Conservation (phyloP, 2,888 invertebrate genomes). For the Apamea monoglypha region DNA sequence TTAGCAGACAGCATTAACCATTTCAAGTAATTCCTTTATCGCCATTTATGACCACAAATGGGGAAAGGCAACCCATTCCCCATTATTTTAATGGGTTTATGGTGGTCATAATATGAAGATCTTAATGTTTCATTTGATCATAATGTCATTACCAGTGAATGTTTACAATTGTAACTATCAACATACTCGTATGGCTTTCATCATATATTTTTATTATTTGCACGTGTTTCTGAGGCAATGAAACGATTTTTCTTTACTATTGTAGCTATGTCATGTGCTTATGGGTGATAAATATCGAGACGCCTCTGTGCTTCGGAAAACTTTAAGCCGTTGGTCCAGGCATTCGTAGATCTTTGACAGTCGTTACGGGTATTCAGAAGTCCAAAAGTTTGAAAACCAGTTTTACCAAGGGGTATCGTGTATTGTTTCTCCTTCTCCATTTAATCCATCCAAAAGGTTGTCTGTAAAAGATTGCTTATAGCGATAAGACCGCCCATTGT, state of each 20-base stretch:
- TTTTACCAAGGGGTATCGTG: too few relatives aligned
- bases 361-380: not conserved
- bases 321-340: not conserved
- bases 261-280: too few relatives aligned
- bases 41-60: slow-evolving; percentile 11
- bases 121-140: not conserved
- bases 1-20: slow-evolving; percentile 1
- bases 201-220: too few relatives aligned
- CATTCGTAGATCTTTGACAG: not conserved
- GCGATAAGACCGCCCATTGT: too few relatives aligned
- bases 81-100: slow-evolving; percentile 19
- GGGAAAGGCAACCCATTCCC: not conserved
- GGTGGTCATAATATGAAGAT: not conserved
- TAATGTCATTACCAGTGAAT: not conserved
- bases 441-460: too few relatives aligned
- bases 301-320: not conserved
- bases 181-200: too few relatives aligned
- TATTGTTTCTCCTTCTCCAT: too few relatives aligned
- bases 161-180: not conserved
- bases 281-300: not conserved
- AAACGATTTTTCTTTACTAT: not conserved
- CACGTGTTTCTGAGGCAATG: not conserved
- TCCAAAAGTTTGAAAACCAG: not conserved
- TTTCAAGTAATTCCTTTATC: slow-evolving; percentile 16
- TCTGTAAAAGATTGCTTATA: too few relatives aligned